A percentile compares a stretch with the other conserved stretches of the same genome.
Evolutionary conservation across 2,797 vertebrate genomes (phyloP).

Genomic region (Myotis planiceps): DNA sequence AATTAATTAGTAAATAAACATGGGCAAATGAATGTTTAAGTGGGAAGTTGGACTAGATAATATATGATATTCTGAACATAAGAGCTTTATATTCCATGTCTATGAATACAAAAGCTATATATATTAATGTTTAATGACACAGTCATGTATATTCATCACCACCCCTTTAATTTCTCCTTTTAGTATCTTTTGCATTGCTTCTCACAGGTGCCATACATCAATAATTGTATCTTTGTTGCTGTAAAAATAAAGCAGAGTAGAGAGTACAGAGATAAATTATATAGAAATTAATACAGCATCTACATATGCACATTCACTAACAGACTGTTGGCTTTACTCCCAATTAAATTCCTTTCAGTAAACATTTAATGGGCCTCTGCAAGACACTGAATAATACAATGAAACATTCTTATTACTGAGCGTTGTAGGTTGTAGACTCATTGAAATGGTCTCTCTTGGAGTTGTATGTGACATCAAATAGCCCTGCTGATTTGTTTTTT

Average conservation of each 20-base stretch:
- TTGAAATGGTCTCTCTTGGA: conserved; percentile 54
- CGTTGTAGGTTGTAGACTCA: neutral
- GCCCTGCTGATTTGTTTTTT: conserved; percentile 52
- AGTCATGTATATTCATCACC: neutral
- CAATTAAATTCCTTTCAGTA: conserved; percentile 70
- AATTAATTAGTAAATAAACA: neutral
- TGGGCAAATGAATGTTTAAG: neutral
- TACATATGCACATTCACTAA: conserved; percentile 43
- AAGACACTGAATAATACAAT: conserved; percentile 45
- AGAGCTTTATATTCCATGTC: neutral
- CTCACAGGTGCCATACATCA: neutral
- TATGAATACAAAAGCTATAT: neutral
- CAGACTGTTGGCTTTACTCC: conserved; percentile 9
- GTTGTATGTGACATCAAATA: conserved; percentile 42
- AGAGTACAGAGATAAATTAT: neutral
- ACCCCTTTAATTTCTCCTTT: neutral
- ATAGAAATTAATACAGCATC: neutral
- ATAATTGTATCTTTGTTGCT: neutral
- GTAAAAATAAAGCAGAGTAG: neutral
- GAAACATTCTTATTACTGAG: conserved; percentile 46
- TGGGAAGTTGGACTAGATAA: neutral
- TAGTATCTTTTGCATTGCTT: neutral
- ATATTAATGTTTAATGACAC: conserved; percentile 15
- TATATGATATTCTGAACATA: neutral
- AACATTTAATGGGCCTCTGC: conserved; percentile 31